phyloP scores from a whole-genome alignment of 2,113 vertebrate genomes.

The Zeus faber region DNA sequence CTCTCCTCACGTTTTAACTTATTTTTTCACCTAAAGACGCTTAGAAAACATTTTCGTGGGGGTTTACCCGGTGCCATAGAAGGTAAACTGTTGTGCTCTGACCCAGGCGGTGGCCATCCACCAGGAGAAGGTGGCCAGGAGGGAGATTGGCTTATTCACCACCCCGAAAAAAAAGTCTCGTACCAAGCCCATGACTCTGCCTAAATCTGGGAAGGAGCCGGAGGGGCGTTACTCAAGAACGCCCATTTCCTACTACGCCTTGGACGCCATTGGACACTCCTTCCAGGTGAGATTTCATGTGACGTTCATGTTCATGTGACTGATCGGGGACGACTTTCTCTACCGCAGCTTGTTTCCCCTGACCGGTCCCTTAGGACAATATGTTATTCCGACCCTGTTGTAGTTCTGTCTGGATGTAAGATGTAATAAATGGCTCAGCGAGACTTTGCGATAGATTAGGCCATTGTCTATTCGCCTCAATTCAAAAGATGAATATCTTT shows the following conservation, averaged over 20 bases:
- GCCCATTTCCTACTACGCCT: constrained; percentile 78
- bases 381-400: neutral
- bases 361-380: neutral
- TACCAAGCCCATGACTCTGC: constrained; percentile 64
- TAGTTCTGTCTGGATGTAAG: constrained; percentile 10
- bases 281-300: constrained; percentile 71
- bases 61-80: too few species aligned
- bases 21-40: too few species aligned
- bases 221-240: constrained; percentile 69
- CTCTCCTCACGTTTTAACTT: too few species aligned
- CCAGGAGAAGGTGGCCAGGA: constrained; percentile 83
- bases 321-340: neutral
- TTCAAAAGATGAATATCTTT: too few species aligned
- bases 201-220: constrained; percentile 58
- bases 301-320: too few species aligned
- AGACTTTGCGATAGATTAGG: too few species aligned
- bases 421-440: too few species aligned
- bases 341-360: neutral
- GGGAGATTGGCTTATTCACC: constrained; percentile 79
- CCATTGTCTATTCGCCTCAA: too few species aligned
- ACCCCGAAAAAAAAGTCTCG: constrained; percentile 47
- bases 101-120: constrained; percentile 82
- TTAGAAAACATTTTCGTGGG: too few species aligned
- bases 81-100: neutral
- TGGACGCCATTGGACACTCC: constrained; percentile 85